Percentiles rank a stretch among this genome's conserved stretches.
phyloP scores from a whole-genome alignment of 1,140 invertebrate species.

The Trypoxylus dichotomus region DNA sequence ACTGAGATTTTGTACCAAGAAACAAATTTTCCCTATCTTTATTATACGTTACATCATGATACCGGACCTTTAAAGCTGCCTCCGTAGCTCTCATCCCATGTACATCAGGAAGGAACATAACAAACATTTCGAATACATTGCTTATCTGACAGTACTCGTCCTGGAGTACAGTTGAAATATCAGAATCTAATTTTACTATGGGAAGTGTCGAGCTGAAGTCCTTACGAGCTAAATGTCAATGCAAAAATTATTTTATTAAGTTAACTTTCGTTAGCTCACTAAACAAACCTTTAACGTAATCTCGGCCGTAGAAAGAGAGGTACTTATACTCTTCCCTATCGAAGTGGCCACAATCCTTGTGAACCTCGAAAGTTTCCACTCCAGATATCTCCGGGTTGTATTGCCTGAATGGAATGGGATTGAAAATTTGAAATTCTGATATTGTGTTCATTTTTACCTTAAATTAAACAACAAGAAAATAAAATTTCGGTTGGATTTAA shows the following conservation, averaged over 20 bases:
- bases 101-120: slow-evolving; percentile 57
- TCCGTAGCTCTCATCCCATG: slow-evolving; percentile 74
- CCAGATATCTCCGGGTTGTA: slow-evolving; percentile 69
- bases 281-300: slow-evolving; percentile 71
- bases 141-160: slow-evolving; percentile 46
- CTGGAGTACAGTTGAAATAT: slow-evolving; percentile 59
- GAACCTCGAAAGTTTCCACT: slow-evolving; percentile 67
- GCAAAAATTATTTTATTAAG: slow-evolving; percentile 32
- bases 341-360: slow-evolving; percentile 80
- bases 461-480: slow-evolving; percentile 32
- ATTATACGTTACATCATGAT: slow-evolving; percentile 52
- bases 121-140: slow-evolving; percentile 69
- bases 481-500: not conserved
- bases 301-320: slow-evolving; percentile 79
- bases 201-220: slow-evolving; percentile 61
- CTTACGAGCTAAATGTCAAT: slow-evolving; percentile 62
- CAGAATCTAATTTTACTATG: slow-evolving; percentile 64
- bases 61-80: slow-evolving; percentile 65
- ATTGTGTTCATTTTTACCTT: slow-evolving; percentile 87
- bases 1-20: slow-evolving; percentile 47
- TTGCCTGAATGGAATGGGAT: slow-evolving; percentile 79
- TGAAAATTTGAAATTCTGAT: slow-evolving; percentile 75
- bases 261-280: no score
- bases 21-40: slow-evolving; percentile 43
- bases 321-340: slow-evolving; percentile 71